Percentiles rank a stretch among this genome's conserved stretches.
These are phyloP conservation scores for Arremon brunneinucha DNA, from an alignment of 2,797 vertebrate genomes.

Conservation along the genomic window DNA sequence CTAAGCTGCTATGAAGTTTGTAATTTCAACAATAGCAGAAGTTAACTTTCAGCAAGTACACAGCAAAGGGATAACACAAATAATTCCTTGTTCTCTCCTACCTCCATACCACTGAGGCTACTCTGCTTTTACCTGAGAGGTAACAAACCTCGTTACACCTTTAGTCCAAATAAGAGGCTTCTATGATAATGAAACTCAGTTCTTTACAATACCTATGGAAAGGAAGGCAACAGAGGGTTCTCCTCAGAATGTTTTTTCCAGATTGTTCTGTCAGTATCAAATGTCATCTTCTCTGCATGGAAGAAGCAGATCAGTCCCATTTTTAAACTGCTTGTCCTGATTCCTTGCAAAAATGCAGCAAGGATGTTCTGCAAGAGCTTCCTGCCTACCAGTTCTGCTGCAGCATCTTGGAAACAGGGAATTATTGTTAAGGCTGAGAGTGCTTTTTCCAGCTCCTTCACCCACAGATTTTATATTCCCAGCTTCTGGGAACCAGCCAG, in stretches of 20 bases:
- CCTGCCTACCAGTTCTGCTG: neutral
- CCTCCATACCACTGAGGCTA: neutral
- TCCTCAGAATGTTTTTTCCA: neutral
- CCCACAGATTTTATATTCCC: neutral
- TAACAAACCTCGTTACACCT: neutral
- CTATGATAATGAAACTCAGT: neutral
- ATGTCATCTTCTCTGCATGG: neutral
- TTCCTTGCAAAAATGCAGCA: neutral
- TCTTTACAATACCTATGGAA: neutral
- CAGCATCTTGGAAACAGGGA: neutral
- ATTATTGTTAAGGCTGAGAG: neutral
- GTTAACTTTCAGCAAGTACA: neutral
- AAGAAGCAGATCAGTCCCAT: neutral
- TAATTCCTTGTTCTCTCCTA: neutral
- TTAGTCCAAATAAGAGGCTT: neutral
- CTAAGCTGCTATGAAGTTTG: neutral
- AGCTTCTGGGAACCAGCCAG: neutral
- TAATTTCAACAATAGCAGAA: neutral
- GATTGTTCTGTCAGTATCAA: neutral
- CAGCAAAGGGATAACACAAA: neutral
- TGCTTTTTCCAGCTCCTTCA: neutral
- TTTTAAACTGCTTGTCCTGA: neutral
- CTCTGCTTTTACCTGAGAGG: neutral
- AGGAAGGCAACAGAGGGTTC: neutral
- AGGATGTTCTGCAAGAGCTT: neutral